Evolutionary conservation across 2,888 invertebrate genomes (phyloP).

Genomic region (Carpatolechia fugitivella): DNA sequence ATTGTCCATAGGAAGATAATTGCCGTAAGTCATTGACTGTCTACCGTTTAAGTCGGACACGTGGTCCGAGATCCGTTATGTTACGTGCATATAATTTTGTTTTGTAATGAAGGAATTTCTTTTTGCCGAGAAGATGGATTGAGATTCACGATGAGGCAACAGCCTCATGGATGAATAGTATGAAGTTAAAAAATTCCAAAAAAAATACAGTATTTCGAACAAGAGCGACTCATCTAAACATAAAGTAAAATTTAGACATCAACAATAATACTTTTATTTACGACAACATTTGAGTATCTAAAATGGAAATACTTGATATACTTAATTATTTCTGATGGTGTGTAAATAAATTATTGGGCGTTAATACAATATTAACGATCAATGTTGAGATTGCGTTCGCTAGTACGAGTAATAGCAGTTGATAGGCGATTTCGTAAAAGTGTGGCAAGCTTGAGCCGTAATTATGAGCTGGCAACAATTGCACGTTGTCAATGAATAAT

Average conservation of each 20-base stretch:
- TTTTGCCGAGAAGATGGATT: not conserved
- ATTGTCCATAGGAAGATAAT: slow-evolving; percentile 40
- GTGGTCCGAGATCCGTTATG: slow-evolving; percentile 8
- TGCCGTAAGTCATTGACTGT: slow-evolving; percentile 36
- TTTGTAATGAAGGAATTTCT: slow-evolving; percentile 1
- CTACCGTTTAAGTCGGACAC: slow-evolving; percentile 16
- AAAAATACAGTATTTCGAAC: no score
- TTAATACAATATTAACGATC: slow-evolving; percentile 12
- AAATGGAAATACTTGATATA: no score
- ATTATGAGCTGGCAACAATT: slow-evolving; percentile 54
- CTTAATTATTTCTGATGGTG: no score
- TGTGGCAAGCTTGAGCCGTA: slow-evolving; percentile 33
- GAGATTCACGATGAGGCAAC: no score
- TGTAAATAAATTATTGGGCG: not conserved
- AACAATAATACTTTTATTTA: no score
- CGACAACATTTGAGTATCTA: no score
- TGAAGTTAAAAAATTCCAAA: no score
- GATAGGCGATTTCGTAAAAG: slow-evolving; percentile 48
- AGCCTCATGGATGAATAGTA: no score
- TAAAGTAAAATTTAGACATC: no score
- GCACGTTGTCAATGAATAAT: slow-evolving; percentile 62
- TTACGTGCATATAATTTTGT: slow-evolving; percentile 11
- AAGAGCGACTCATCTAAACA: no score
- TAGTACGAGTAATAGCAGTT: slow-evolving; percentile 37
- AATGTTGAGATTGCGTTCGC: slow-evolving; percentile 27